Conservation (phyloP, 2,888 invertebrate species). For the Noctua fimbriata region DNA sequence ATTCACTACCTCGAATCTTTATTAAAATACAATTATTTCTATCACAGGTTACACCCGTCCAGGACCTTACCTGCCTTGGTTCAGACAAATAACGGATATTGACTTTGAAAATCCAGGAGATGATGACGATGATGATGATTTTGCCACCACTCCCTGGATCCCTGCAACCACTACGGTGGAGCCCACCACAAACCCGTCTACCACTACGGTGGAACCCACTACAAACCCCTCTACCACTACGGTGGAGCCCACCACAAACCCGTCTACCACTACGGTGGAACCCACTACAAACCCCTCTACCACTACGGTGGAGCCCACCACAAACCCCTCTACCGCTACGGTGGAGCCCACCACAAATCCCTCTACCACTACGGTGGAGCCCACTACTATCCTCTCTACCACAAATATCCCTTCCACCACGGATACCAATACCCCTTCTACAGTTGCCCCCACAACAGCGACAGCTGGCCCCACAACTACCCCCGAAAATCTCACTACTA, state of each 20-base stretch:
- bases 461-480: background rate
- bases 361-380: background rate
- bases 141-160: too few relatives aligned
- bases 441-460: background rate
- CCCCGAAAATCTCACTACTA: background rate
- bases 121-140: constrained; percentile 58
- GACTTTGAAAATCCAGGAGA: constrained; percentile 81
- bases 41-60: constrained; percentile 84
- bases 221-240: too few relatives aligned
- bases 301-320: too few relatives aligned
- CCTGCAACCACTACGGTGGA: too few relatives aligned
- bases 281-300: too few relatives aligned
- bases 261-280: too few relatives aligned
- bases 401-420: background rate
- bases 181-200: too few relatives aligned
- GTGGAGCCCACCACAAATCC: background rate
- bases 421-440: background rate
- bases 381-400: background rate
- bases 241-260: too few relatives aligned
- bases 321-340: background rate
- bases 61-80: constrained; percentile 83
- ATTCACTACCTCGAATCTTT: background rate
- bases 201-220: too few relatives aligned
- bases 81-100: constrained; percentile 76
- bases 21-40: background rate